Base-by-base conservation (phyloP, 2,888 invertebrate genomes). In the Erpobdella octoculata region DNA sequence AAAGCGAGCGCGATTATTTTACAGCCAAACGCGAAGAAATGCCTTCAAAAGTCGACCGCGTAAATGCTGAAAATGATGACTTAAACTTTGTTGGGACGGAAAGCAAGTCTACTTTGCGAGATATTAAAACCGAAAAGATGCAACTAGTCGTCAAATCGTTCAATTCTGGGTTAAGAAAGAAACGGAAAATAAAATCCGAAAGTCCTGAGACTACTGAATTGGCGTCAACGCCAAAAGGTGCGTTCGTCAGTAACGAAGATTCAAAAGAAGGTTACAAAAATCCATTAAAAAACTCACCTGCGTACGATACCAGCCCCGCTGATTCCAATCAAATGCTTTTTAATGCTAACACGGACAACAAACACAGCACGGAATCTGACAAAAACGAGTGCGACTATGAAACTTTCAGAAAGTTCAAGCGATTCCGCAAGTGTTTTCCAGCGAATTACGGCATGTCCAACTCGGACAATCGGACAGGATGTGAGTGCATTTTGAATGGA, bases 371-470 rank as follows among this genome's bases (percentile, higher is more conserved):
- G 9, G 21, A 53, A 8, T 21, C 53, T 6, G 28, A 53, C n/a
- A 53, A 53, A 53, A n/a, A 53, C 8, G 53, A 53, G 28, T 53
- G 53, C 8, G 53, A 53, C 15, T 53, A 53, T n/a, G 53, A 53
- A 21, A 53, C 53, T 8, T 53, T 53, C 53, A 53, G 53, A 28
- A 53, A 53, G 28, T 53, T 53, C 53, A 53, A 53, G 8, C 53
- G 53, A n/a, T 53, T 53, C 28, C 53, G 53, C 8, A 53, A 53
- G 28, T 53, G 53, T 53, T 2, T 53, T 53, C 53, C 53, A n/a
- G 53, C 5, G 5, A 2, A 21, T 53, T 28, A n/a, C 28, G 53
- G 21, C 53, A 53, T 25, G 21, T 28, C 53, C 28, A 28, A 8
- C 28, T 21, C 53, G 2, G 53, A 53, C 12, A 53, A 53, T 53